These are phyloP conservation scores for Ivindomyrus marchei DNA, from an alignment of 2,113 vertebrate species.

Conservation along the genomic window DNA sequence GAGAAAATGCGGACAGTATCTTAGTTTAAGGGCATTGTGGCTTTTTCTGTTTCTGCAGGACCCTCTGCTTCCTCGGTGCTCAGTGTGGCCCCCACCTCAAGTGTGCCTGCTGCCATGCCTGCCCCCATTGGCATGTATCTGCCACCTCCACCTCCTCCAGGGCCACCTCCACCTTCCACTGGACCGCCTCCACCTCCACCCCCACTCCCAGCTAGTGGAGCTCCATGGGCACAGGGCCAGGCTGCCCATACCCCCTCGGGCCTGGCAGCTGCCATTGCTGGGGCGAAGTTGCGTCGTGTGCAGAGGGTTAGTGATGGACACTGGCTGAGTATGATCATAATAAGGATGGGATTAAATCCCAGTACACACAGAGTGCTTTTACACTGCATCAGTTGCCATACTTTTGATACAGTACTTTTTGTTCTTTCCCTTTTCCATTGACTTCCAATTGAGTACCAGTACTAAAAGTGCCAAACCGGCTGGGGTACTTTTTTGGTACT, in stretches of 20 bases:
- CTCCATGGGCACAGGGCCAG: conserved; percentile 60
- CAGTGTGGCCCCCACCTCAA: conserved; percentile 54
- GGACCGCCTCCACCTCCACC: conserved; percentile 74
- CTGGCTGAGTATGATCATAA: neutral
- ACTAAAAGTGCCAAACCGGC: neutral
- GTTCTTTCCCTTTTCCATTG: neutral
- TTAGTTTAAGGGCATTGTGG: neutral
- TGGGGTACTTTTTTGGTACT: neutral
- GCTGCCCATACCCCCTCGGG: conserved; percentile 72
- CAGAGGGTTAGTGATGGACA: conserved; percentile 71
- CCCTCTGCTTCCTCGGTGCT: conserved; percentile 78
- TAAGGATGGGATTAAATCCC: neutral
- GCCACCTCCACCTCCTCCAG: conserved; percentile 82
- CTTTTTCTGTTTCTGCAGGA: conserved; percentile 55
- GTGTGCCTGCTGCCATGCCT: conserved; percentile 53
- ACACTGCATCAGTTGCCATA: neutral
- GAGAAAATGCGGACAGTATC: neutral
- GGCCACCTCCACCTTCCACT: conserved; percentile 71
- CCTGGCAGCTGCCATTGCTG: conserved; percentile 87
- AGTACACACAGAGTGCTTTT: neutral
- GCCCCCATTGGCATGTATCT: conserved; percentile 70
- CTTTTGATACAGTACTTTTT: neutral
- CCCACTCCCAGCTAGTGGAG: conserved; percentile 68
- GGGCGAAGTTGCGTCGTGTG: conserved; percentile 93
- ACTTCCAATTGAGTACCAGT: neutral